Base-by-base conservation (phyloP, 1,140 invertebrate genomes). In the Drosophila carrolli region DNA sequence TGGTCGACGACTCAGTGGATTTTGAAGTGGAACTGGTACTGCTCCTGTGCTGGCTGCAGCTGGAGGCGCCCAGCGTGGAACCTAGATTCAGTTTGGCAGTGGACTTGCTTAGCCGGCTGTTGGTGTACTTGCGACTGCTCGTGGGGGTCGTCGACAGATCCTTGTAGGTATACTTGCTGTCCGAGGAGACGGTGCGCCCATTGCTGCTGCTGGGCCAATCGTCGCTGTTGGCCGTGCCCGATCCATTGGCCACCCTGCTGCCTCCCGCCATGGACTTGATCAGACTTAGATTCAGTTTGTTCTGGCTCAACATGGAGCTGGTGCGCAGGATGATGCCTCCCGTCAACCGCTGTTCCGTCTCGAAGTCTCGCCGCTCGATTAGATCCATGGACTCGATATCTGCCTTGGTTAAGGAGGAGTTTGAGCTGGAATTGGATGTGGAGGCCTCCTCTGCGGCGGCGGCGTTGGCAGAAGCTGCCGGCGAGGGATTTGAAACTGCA, bases 371-470 rank as follows among this genome's bases (percentile, higher is more conserved):
- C n/a, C 91, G 79, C 66, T 92, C 91, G 27, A 92, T 84, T 29
- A 84, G 72, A 75, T 92, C 91, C 79, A 92, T 92, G 4, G 89
- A 91, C 56, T 91, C 79, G n/a, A 91, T 92, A 47, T 92, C 91
- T 11, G 78, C 80, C 56, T 84, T 60, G 32, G 67, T 60, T 3
- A 71, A 61, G 9, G 53, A 46, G 11, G 44, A 16, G 46, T 32
- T 54, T 44, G 66, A 66, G 46, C 50, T 57, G 51, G 59, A 75
- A 32, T 29, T 60, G 38, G 75, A 73, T 41, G 78, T 66, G 11
- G 63, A 41, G 54, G 78, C 73, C 44, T 66, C 63, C 14, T 59
- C 68, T 5, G 32, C 50, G 6, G 50, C 29, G 13, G 54, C 13
- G 4, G 44, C 38, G 23, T 50, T 50, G 47, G 54, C 62, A 5